phyloP scores from a whole-genome alignment of 2,888 invertebrate genomes.

The Chloroclystis v-ata region DNA sequence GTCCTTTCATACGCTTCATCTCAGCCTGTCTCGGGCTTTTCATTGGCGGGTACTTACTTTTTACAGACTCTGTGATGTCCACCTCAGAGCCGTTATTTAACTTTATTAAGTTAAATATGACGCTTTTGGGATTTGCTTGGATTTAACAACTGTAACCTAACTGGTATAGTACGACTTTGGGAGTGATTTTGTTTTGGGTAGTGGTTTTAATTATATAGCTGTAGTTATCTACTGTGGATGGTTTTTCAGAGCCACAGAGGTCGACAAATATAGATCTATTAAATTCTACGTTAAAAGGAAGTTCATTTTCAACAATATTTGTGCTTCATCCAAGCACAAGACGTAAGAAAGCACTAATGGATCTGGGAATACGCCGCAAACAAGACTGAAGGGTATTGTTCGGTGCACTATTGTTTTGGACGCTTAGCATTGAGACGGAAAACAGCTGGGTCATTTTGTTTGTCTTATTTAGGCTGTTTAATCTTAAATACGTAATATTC shows the following conservation, averaged over 20 bases:
- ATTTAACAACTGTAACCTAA: no score
- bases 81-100: background rate
- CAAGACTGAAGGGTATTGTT: constrained; percentile 15
- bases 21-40: background rate
- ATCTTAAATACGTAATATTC: no score
- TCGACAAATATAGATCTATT: no score
- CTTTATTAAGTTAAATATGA: no score
- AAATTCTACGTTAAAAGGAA: background rate
- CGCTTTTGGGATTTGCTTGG: no score
- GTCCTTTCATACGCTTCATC: constrained; percentile 29
- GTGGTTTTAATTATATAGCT: no score
- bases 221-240: no score
- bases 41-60: background rate
- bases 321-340: background rate
- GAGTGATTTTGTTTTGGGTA: no score
- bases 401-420: constrained; percentile 17
- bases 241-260: no score
- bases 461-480: no score
- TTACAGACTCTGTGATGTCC: background rate
- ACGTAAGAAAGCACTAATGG: constrained; percentile 15
- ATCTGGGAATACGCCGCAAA: constrained; percentile 12
- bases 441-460: background rate
- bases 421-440: background rate
- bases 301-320: background rate
- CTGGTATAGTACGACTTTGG: no score